Evolutionary conservation across 2,888 invertebrate species (phyloP), one percentile per base, ranked within the genome.

Genomic region (Acronicta aceris): DNA sequence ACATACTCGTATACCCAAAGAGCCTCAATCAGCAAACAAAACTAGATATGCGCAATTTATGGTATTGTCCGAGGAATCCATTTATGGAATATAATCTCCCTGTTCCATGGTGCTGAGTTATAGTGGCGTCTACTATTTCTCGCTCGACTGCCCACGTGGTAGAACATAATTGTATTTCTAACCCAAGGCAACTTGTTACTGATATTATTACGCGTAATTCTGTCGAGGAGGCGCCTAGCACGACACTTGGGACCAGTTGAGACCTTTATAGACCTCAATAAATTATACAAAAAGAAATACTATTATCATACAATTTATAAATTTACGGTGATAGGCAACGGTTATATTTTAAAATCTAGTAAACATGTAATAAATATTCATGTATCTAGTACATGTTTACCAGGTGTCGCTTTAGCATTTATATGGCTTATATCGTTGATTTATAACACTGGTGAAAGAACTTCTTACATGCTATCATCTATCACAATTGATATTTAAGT

Each of bases 141-240:
- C 62, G 48, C 45, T 17, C 7, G 40, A 46, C 62, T 56, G 46
- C 70, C 72, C 73, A 70, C 60, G 49, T 64, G 49, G 59, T 47
- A 36, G 58, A 56, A 45, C 54, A 52, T n/a, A 60, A 69, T 65
- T 64, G 59, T 54, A 60, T 64, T 52, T 71, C 30, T 51, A 58
- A 43, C 58, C 45, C 6, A 6, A 17, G 52, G 58, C 60, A 47
- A 60, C 66, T 71, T 58, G 65, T 65, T 59, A 68, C 41, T 50
- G 52, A 59, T 64, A 27, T 68, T 68, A 78, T 72, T 75, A 71
- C 64, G 46, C 16, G 50, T 67, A 65, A 62, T 59, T 59, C 62
- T 64, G 59, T 52, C 70, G 41, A 33, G 30, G 49, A 65, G 49
- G 55, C 57, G 52, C 59, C 58, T 48, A 8, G 30, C 0, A 21